Evolutionary conservation across 2,113 vertebrate genomes (phyloP).

Genomic region (Zapornia atra): DNA sequence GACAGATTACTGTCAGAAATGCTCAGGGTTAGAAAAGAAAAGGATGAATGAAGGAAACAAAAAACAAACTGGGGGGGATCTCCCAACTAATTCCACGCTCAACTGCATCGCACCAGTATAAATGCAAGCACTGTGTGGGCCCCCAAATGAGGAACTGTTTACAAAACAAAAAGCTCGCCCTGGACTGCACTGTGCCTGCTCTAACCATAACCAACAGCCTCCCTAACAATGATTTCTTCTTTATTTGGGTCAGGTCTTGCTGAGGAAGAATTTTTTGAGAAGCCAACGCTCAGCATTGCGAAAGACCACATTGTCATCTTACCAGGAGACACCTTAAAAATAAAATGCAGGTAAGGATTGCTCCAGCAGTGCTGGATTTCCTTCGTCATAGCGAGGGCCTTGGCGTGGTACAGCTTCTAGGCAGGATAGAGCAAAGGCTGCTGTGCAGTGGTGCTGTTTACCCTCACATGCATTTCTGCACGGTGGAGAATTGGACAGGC

Average conservation of each 20-base stretch:
- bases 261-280: constrained; percentile 23
- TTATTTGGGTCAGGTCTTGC: constrained; percentile 59
- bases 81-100: not conserved
- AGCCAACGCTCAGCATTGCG: constrained; percentile 50
- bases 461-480: not conserved
- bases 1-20: not conserved
- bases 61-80: not conserved
- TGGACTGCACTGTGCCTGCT: not conserved
- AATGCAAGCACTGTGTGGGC: not conserved
- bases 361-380: not conserved
- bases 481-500: not conserved
- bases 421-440: not conserved
- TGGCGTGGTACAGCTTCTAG: not conserved
- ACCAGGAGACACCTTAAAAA: constrained; percentile 50
- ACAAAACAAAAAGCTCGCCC: constrained; percentile 31
- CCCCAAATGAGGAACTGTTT: constrained; percentile 31
- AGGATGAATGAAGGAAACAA: not conserved
- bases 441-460: not conserved
- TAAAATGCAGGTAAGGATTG: constrained; percentile 73
- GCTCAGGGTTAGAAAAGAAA: not conserved
- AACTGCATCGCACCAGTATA: not conserved
- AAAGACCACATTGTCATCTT: constrained; percentile 45
- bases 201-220: not conserved
- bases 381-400: not conserved
- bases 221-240: not conserved